These are phyloP conservation scores for Catotricha subobsoleta DNA, from an alignment of 2,888 invertebrate species.

Conservation along the genomic window DNA sequence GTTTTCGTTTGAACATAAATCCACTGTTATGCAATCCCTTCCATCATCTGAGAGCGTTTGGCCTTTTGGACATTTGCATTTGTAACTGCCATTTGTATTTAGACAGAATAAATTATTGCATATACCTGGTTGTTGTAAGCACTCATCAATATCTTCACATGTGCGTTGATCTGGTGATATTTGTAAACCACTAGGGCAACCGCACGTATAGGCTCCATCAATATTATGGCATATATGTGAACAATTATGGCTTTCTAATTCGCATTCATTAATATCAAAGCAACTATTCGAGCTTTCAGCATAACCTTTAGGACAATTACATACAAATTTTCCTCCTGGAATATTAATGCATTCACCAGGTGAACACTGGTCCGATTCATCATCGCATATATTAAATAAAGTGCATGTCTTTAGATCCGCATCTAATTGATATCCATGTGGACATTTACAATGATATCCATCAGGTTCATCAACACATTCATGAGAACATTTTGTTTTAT, in stretches of 20 bases:
- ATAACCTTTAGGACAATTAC: conserved; percentile 30
- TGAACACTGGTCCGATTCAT: conserved; percentile 16
- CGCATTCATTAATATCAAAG: conserved; percentile 34
- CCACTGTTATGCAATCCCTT: conserved; percentile 22
- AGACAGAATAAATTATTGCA: conserved; percentile 23
- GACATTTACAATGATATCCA: conserved; percentile 31
- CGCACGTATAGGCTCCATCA: conserved; percentile 33
- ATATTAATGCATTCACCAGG: conserved; percentile 23
- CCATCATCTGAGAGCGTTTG: conserved; percentile 20
- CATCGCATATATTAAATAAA: conserved; percentile 10
- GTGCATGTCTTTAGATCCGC: conserved; percentile 33
- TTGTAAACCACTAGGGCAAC: conserved; percentile 30
- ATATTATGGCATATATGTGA: conserved; percentile 36
- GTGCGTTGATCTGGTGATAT: conserved; percentile 13
- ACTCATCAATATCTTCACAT: conserved; percentile 34
- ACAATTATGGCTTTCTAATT: conserved; percentile 29
- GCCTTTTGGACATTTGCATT: conserved; percentile 36
- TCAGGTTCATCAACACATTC: conserved; percentile 25
- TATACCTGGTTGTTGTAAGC: conserved; percentile 20
- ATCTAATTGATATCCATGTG: conserved; percentile 21
- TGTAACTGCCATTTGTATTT: conserved; percentile 32
- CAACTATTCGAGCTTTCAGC: conserved; percentile 18
- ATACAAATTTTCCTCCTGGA: conserved; percentile 32
- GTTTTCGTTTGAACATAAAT: conserved; percentile 33
- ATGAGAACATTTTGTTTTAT: conserved; percentile 29